These are phyloP conservation scores for Pseudochaenichthys georgianus DNA, from an alignment of 2,797 vertebrate genomes.

Conservation along the genomic window DNA sequence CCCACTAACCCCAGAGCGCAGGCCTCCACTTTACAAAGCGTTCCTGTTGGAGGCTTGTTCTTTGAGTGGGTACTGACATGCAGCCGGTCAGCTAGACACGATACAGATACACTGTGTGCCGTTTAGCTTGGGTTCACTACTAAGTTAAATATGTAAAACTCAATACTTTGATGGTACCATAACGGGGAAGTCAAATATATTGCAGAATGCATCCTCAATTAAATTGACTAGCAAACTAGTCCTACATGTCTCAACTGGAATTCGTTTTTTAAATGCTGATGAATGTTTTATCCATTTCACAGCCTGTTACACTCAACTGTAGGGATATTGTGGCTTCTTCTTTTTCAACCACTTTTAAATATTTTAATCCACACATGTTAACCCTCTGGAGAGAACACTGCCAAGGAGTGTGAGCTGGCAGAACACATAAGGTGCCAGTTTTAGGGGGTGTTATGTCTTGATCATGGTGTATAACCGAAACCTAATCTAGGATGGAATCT, in stretches of 20 bases:
- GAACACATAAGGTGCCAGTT: constrained; percentile 21
- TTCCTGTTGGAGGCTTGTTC: constrained; percentile 62
- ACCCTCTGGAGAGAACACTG: not conserved
- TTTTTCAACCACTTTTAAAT: constrained; percentile 31
- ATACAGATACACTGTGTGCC: constrained; percentile 37
- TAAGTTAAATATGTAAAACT: constrained; percentile 19
- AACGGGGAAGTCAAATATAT: constrained; percentile 27
- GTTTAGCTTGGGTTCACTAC: constrained; percentile 20
- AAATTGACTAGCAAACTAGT: not conserved
- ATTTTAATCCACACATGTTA: constrained; percentile 44
- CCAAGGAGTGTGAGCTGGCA: constrained; percentile 23
- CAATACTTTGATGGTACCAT: constrained; percentile 32
- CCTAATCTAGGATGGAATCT: not conserved
- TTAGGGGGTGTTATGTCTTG: not conserved
- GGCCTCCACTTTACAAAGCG: constrained; percentile 60
- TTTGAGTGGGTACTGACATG: constrained; percentile 57
- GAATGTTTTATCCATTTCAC: constrained; percentile 4
- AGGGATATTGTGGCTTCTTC: not conserved
- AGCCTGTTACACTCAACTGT: constrained; percentile 14
- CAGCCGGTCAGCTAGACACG: constrained; percentile 45
- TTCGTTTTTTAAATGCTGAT: constrained; percentile 1
- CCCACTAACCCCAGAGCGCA: constrained; percentile 51
- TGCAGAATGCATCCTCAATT: constrained; percentile 6
- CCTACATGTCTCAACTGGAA: constrained; percentile 19
- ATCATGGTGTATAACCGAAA: not conserved